These are phyloP conservation scores for Lysiphlebus fabarum DNA, from an alignment of 1,140 invertebrate species.

Conservation along the genomic window DNA sequence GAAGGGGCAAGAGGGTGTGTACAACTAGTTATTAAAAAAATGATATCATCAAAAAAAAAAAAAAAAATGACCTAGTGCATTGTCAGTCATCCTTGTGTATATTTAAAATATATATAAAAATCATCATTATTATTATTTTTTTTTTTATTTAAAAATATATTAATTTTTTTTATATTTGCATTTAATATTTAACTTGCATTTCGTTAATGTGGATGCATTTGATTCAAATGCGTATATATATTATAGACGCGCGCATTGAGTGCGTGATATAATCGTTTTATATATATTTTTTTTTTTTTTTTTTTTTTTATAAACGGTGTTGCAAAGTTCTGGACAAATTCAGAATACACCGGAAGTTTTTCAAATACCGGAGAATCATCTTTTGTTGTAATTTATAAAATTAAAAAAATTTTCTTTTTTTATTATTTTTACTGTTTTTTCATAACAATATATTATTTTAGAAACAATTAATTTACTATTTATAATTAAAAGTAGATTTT, in stretches of 20 bases:
- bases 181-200: too few relatives aligned
- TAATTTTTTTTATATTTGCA: constrained; percentile 4
- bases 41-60: constrained; percentile 35
- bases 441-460: background rate
- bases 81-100: constrained; percentile 5
- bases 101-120: background rate
- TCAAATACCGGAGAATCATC: constrained; percentile 18
- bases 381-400: constrained; percentile 1
- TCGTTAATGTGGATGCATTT: too few relatives aligned
- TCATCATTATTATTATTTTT: background rate
- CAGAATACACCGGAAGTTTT: constrained; percentile 14
- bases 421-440: constrained; percentile 1
- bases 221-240: too few relatives aligned
- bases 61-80: constrained; percentile 28
- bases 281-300: too few relatives aligned
- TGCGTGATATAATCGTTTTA: constrained; percentile 15
- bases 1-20: constrained; percentile 11
- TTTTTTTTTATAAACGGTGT: too few relatives aligned
- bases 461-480: constrained; percentile 10
- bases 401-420: background rate
- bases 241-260: background rate
- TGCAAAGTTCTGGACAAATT: background rate
- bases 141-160: background rate
- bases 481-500: constrained; percentile 6
- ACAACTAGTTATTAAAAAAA: constrained; percentile 39